phyloP scores from a whole-genome alignment of 2,797 vertebrate genomes.

The Artibeus jamaicensis region DNA sequence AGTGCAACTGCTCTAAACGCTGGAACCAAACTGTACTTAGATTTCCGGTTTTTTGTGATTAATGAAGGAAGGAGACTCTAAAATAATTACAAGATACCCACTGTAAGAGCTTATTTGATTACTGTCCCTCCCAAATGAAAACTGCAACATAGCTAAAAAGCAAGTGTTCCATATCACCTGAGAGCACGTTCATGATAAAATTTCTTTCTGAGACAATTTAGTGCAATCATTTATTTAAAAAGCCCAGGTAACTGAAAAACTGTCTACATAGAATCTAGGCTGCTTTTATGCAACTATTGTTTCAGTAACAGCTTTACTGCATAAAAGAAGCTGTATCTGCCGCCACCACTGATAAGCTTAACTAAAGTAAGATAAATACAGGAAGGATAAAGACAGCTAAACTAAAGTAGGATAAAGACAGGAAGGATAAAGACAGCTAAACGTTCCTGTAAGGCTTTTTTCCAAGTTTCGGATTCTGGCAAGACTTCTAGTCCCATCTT shows the following conservation, averaged over 20 bases:
- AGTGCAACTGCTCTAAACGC: neutral
- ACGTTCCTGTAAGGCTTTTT: no score
- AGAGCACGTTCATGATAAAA: neutral
- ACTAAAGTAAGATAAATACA: neutral
- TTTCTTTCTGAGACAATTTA: neutral
- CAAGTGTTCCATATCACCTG: neutral
- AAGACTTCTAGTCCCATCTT: neutral
- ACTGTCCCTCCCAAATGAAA: neutral
- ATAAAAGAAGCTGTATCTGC: neutral
- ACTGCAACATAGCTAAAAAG: neutral
- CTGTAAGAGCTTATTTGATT: neutral
- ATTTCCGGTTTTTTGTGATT: neutral
- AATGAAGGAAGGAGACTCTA: neutral
- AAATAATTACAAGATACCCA: neutral
- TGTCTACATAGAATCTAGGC: neutral
- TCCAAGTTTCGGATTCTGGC: neutral
- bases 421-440: neutral
- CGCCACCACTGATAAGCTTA: neutral
- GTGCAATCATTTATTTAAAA: neutral
- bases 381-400: neutral
- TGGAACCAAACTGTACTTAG: neutral
- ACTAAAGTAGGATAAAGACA: neutral
- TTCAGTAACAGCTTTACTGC: neutral
- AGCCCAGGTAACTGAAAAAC: neutral
- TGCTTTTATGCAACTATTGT: slow-evolving; percentile 15